Base-by-base conservation (phyloP, 53 echinoderm and acorn worm species). In the Glandiceps talaboti region DNA sequence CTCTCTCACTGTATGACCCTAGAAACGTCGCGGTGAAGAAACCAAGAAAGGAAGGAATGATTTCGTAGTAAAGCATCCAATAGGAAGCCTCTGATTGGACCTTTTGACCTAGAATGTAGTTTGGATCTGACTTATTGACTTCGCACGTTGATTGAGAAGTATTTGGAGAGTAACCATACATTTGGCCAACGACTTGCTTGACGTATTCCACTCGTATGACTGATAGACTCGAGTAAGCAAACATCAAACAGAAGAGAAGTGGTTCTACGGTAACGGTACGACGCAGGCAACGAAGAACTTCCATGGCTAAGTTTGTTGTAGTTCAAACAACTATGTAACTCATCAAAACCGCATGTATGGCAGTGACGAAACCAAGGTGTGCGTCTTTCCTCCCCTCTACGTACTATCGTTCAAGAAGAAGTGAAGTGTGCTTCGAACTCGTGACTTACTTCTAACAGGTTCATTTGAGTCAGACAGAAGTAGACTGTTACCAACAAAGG, bases 51-150 rank as follows among this genome's bases (percentile, higher is more conserved):
- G 64, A 6, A 45, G 64, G 20, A 6, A 45, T 6, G 64, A 45
- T 20, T 20, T 45, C 64, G 64, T 12, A 45, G 64, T 45, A 45
- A 6, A 89, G 77, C 74, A 89, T 28, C 89, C 89, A 89, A 33
- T 82, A 85, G n/a, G 89, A 89, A 1, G 86, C 89, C 26, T 79
- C 78, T 26, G 89, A 79, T 30, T 89, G 89, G 27, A 85, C 82
- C 81, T 31, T 78, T 1, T 81, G 6, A 45, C 6, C 6, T 6
- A 45, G 64, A 12, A 45, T 45, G 64, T 45, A 45, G 20, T 45
- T 45, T 45, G 64, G 64, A 20, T 45, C 64, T 20, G 64, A 45
- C 20, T 20, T 6, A 45, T 45, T 45, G 6, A 45, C 64, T 45
- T 45, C 64, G 64, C 64, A 45, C 6, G 6, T 45, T 6, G 6